phyloP scores from a whole-genome alignment of 2,797 vertebrate species.

The Bufotes viridis region DNA sequence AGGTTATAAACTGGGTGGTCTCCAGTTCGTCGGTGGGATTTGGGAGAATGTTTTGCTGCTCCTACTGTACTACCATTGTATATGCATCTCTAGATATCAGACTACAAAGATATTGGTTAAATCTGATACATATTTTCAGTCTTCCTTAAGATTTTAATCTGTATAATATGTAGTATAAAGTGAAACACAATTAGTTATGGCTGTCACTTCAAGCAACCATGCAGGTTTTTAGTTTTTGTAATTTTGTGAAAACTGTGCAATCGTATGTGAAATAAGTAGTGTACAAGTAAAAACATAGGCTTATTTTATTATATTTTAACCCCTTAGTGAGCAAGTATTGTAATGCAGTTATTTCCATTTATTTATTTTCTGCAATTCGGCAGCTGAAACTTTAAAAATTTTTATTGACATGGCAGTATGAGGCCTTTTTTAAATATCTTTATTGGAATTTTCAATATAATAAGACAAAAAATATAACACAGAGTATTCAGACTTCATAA shows the following conservation, averaged over 20 bases:
- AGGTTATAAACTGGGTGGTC: slow-evolving; percentile 52
- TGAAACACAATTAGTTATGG: neutral
- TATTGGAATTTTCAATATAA: too few species aligned
- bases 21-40: slow-evolving; percentile 31
- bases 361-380: too few species aligned
- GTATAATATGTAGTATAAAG: neutral
- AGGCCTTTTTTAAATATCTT: too few species aligned
- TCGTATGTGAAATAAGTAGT: neutral
- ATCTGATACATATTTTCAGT: neutral
- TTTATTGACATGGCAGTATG: too few species aligned
- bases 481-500: too few species aligned
- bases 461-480: too few species aligned
- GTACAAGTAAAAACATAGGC: neutral
- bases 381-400: too few species aligned
- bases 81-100: neutral
- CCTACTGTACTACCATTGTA: slow-evolving; percentile 16
- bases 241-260: neutral
- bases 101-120: slow-evolving; percentile 1
- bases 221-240: neutral
- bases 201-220: neutral
- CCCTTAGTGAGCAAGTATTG: too few species aligned
- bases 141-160: neutral
- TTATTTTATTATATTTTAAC: neutral
- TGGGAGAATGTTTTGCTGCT: neutral
- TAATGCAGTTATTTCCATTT: too few species aligned